phyloP scores from a whole-genome alignment of 2,113 vertebrate genomes.

The Desmodus rotundus region DNA sequence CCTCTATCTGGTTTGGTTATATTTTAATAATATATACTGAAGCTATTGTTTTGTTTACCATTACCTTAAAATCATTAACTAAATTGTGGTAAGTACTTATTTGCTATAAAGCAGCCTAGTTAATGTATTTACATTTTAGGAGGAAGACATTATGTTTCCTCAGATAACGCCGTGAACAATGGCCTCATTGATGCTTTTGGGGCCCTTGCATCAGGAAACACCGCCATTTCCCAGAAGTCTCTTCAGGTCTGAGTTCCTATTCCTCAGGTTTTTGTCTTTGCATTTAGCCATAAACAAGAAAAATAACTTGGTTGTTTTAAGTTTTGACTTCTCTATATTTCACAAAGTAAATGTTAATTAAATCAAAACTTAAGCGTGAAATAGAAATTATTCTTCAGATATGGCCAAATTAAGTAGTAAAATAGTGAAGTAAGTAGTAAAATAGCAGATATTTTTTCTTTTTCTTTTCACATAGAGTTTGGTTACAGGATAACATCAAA shows the following conservation, averaged over 20 bases:
- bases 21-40: neutral
- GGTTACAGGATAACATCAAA: neutral
- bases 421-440: neutral
- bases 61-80: neutral
- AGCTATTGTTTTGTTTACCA: neutral
- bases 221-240: constrained; percentile 65
- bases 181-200: constrained; percentile 77
- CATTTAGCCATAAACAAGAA: neutral
- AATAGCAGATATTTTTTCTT: neutral
- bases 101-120: neutral
- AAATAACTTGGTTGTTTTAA: neutral
- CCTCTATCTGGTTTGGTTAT: neutral
- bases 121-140: constrained; percentile 67
- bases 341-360: neutral
- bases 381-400: neutral
- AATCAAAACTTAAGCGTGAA: neutral
- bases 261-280: neutral
- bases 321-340: neutral
- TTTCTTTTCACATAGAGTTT: neutral
- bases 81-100: neutral
- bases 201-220: constrained; percentile 66
- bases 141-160: constrained; percentile 37
- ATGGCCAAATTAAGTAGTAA: neutral
- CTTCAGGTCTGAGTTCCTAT: constrained; percentile 76
- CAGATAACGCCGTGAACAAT: constrained; percentile 63